Percentiles rank a stretch among this genome's conserved stretches.
These are phyloP conservation scores for Griposia aprilina DNA, from an alignment of 2,888 invertebrate species.

Conservation along the genomic window DNA sequence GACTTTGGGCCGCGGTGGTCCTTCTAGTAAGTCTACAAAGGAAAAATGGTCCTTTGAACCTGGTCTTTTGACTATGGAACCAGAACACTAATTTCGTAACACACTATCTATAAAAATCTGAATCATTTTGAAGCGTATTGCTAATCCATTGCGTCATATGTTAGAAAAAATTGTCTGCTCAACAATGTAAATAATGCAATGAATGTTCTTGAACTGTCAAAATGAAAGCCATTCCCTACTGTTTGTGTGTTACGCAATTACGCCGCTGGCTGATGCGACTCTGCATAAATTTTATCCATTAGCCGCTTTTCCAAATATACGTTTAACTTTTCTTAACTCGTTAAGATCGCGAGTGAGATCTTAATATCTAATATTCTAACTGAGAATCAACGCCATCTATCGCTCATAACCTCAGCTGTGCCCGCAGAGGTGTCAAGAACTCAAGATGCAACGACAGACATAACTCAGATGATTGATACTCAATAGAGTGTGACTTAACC, in stretches of 20 bases:
- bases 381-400: constrained; percentile 51
- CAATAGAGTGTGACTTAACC: constrained; percentile 55
- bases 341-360: constrained; percentile 12
- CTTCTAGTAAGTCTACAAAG: background rate
- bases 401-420: constrained; percentile 44
- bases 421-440: constrained; percentile 24
- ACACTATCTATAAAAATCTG: no score
- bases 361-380: constrained; percentile 21
- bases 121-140: no score
- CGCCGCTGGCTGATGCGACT: background rate
- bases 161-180: no score
- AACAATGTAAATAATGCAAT: no score
- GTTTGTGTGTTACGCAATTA: no score
- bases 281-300: background rate
- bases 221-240: no score
- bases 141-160: no score
- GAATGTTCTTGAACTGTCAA: no score
- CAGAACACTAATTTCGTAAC: no score
- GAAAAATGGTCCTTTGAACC: background rate
- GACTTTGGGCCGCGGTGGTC: background rate
- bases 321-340: background rate
- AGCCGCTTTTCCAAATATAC: background rate
- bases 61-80: background rate
- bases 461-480: constrained; percentile 48
- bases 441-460: constrained; percentile 26